Percentiles rank a stretch among this genome's conserved stretches.
These are phyloP conservation scores for Platycnemis pennipes DNA, from an alignment of 2,888 invertebrate genomes.

Conservation along the genomic window DNA sequence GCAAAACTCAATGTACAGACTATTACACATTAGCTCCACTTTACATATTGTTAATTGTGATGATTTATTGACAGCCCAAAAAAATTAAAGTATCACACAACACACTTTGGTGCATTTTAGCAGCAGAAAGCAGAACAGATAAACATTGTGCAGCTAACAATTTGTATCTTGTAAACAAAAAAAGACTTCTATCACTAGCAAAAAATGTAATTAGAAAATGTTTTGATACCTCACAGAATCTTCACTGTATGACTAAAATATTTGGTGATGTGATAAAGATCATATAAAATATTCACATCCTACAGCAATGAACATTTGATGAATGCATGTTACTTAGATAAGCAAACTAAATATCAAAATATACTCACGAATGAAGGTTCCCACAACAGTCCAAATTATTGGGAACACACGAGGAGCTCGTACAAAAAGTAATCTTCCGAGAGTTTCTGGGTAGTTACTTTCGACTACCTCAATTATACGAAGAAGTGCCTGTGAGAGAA, in stretches of 20 bases:
- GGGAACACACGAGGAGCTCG: conserved; percentile 96
- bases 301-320: too few relatives aligned
- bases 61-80: neutral
- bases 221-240: too few relatives aligned
- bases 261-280: neutral
- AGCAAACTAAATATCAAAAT: neutral
- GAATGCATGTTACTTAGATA: too few relatives aligned
- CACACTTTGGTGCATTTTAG: neutral
- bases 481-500: conserved; percentile 78
- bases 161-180: too few relatives aligned
- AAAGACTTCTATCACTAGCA: too few relatives aligned
- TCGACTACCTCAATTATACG: conserved; percentile 92
- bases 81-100: neutral
- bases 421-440: conserved; percentile 94
- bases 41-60: neutral
- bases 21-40: neutral
- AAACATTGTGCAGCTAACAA: too few relatives aligned
- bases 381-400: conserved; percentile 96
- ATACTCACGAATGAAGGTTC: conserved; percentile 91
- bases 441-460: conserved; percentile 97
- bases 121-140: too few relatives aligned
- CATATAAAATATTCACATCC: neutral
- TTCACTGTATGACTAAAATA: too few relatives aligned
- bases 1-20: neutral
- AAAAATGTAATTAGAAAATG: too few relatives aligned